Percentiles rank a stretch among this genome's conserved stretches.
Evolutionary conservation across 2,797 vertebrate species (phyloP).

Genomic region (Labeo calbasu): DNA sequence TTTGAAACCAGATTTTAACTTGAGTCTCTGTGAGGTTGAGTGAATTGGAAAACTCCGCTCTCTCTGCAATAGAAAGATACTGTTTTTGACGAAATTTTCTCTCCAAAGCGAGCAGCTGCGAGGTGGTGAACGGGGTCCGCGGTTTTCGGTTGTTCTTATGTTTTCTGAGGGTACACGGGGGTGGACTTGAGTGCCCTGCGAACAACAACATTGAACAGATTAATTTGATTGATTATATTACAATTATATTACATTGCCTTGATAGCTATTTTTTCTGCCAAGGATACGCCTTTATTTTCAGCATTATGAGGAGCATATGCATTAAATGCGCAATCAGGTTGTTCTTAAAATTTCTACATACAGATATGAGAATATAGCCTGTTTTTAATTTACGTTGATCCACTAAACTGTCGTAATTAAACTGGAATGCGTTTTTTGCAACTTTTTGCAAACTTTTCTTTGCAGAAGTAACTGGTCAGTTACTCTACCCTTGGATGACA

Average conservation of each 20-base stretch:
- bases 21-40: slow-evolving; percentile 87
- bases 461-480: neutral
- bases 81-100: slow-evolving; percentile 88
- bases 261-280: neutral
- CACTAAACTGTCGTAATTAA: neutral
- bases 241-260: neutral
- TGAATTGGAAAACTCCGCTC: slow-evolving; percentile 84
- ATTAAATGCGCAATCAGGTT: neutral
- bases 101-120: slow-evolving; percentile 85
- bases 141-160: slow-evolving; percentile 90
- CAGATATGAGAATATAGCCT: neutral
- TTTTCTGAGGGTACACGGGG: slow-evolving; percentile 81
- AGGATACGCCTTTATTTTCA: neutral
- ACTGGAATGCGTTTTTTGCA: neutral
- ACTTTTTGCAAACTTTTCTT: neutral
- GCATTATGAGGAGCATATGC: neutral
- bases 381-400: neutral
- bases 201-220: neutral
- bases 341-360: neutral
- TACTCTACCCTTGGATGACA: neutral
- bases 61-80: slow-evolving; percentile 86
- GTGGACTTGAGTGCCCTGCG: slow-evolving; percentile 80
- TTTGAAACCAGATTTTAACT: slow-evolving; percentile 90
- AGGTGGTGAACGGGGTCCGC: slow-evolving; percentile 84
- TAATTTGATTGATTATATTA: neutral